Evolutionary conservation across 2,797 vertebrate species (phyloP).

Genomic region (Varecia variegata): DNA sequence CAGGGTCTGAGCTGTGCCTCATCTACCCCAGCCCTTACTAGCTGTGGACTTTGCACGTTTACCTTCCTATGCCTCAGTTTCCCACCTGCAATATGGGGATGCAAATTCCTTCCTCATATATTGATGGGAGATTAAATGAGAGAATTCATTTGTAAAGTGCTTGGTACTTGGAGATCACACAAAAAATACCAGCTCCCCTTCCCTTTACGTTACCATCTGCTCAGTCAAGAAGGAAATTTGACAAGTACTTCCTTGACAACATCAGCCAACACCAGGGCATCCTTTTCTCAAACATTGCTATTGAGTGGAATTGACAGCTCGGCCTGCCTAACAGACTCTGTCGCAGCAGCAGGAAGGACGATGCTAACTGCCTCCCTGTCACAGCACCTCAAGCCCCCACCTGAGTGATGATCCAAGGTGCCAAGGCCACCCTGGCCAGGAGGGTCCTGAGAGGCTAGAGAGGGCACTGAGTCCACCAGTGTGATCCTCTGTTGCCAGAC

Average conservation of each 20-base stretch:
- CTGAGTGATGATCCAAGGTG: neutral
- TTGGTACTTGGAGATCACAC: neutral
- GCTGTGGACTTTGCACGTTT: neutral
- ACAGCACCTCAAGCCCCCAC: neutral
- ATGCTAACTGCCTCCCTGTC: neutral
- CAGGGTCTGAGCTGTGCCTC: neutral
- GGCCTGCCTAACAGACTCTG: neutral
- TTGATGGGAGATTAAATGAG: neutral
- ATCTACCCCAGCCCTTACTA: neutral
- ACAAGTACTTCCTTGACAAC: constrained; percentile 21
- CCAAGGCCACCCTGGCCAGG: neutral
- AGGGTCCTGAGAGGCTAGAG: neutral
- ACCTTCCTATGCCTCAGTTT: neutral
- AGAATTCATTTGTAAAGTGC: neutral
- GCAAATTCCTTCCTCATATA: neutral
- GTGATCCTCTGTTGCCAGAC: neutral
- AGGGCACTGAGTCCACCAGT: neutral
- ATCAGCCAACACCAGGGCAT: neutral
- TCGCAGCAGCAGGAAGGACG: neutral
- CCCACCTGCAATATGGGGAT: neutral
- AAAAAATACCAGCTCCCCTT: neutral
- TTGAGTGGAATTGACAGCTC: neutral
- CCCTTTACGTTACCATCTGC: neutral
- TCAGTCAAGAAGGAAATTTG: constrained; percentile 9
- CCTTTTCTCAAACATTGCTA: neutral